Conservation (phyloP, 2,113 vertebrate species). For the Agelaius phoeniceus region DNA sequence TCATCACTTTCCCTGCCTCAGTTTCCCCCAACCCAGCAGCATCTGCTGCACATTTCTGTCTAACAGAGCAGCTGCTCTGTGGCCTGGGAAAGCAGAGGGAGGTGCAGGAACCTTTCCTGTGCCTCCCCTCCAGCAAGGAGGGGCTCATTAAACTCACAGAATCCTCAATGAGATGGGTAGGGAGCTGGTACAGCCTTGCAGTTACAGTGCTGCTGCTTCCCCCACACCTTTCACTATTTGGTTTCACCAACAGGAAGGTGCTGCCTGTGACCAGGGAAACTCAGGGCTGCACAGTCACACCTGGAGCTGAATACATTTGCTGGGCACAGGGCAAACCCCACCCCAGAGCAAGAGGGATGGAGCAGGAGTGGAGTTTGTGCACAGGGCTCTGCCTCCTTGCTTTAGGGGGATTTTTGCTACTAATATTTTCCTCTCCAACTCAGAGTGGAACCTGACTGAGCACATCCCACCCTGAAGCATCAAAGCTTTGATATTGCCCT, state of each 20-base stretch:
- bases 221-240: no score
- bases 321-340: not conserved
- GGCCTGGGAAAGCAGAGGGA: not conserved
- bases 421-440: not conserved
- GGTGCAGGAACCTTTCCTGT: accelerated
- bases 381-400: not conserved
- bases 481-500: not conserved
- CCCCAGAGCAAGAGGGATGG: not conserved
- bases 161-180: not conserved
- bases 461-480: not conserved
- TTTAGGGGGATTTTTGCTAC: not conserved
- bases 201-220: not conserved
- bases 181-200: not conserved
- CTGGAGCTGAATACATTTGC: not conserved
- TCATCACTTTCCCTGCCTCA: not conserved
- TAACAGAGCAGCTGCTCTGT: not conserved
- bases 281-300: not conserved
- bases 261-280: not conserved
- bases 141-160: accelerated
- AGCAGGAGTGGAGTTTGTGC: not conserved
- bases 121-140: not conserved
- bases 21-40: not conserved
- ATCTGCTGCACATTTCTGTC: not conserved
- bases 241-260: not conserved
- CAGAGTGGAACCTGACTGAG: not conserved